Percentiles rank a stretch among this genome's conserved stretches.
Evolutionary conservation across 2,888 invertebrate genomes (phyloP).

Genomic region (Caenorhabditis sp.): DNA sequence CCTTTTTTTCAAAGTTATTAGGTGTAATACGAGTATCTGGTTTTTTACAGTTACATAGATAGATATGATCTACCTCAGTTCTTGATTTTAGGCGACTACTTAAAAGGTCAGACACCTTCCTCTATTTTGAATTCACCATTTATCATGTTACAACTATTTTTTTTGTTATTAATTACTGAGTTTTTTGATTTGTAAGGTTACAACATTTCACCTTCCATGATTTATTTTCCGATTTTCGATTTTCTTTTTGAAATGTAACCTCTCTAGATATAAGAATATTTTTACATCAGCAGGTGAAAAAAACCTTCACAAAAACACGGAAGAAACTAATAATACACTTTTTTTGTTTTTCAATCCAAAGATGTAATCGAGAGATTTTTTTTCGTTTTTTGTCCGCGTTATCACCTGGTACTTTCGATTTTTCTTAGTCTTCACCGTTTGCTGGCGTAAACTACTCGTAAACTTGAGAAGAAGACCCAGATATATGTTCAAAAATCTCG

Average conservation of each 20-base stretch:
- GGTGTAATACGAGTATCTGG: not conserved
- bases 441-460: not conserved
- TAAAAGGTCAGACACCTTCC: not conserved
- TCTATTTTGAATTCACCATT: not conserved
- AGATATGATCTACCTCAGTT: not conserved
- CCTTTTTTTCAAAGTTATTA: no score
- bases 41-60: not conserved
- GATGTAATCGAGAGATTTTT: not conserved
- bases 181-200: not conserved
- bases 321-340: no score
- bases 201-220: not conserved
- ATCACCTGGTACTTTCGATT: constrained; percentile 1
- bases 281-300: no score
- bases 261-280: no score
- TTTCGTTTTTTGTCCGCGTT: not conserved
- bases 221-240: not conserved
- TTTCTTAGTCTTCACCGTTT: not conserved
- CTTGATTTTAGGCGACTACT: not conserved
- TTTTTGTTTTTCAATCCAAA: no score
- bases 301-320: no score
- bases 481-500: not conserved
- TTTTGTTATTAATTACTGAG: not conserved
- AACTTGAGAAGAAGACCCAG: not conserved
- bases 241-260: not conserved
- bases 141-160: not conserved